phyloP scores from a whole-genome alignment of 2,797 vertebrate species.

The Sebastes diploproa region DNA sequence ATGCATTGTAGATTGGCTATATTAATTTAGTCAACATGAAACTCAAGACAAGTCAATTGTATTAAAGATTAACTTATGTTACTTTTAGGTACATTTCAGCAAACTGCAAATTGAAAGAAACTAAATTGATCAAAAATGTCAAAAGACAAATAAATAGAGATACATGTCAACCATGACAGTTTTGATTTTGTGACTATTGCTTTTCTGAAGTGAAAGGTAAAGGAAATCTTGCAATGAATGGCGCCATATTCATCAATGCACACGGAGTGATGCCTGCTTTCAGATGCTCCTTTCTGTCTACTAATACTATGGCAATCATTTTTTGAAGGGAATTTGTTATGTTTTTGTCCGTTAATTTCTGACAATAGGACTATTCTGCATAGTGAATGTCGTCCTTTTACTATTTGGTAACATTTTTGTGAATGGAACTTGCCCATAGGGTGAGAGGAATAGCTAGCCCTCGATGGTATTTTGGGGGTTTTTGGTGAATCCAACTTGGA shows the following conservation, averaged over 20 bases:
- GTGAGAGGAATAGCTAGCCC: not conserved
- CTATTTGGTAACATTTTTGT: not conserved
- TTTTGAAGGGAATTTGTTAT: not conserved
- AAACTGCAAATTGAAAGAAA: not conserved
- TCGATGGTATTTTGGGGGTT: rapidly evolving
- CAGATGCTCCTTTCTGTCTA: not conserved
- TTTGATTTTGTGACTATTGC: not conserved
- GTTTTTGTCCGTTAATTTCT: not conserved
- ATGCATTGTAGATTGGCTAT: not conserved
- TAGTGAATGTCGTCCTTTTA: not conserved
- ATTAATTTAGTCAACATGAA: not conserved
- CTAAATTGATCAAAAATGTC: not conserved
- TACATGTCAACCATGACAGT: not conserved
- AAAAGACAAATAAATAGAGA: not conserved
- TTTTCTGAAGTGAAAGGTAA: not conserved
- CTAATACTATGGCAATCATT: not conserved
- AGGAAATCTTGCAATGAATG: not conserved
- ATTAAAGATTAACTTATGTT: not conserved
- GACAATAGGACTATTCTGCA: not conserved
- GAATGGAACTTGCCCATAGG: not conserved
- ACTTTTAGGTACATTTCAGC: not conserved
- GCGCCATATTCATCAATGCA: not conserved
- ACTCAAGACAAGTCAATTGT: not conserved
- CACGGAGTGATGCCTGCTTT: not conserved
- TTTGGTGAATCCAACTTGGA: not conserved